A percentile compares a stretch with the other conserved stretches of the same genome.
phyloP scores from a whole-genome alignment of 2,888 invertebrate species.

The Hemaris fuciformis region DNA sequence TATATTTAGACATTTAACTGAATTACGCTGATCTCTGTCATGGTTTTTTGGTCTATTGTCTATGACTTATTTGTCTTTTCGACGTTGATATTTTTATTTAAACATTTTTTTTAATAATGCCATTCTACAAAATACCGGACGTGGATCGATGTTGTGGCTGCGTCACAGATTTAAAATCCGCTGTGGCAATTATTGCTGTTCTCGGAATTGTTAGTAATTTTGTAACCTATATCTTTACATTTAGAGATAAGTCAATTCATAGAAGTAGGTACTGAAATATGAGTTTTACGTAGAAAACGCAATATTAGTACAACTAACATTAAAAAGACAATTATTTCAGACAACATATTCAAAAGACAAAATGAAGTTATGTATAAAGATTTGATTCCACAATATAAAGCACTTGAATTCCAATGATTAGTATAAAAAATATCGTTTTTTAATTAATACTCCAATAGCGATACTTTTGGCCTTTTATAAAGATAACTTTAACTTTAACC shows the following conservation, averaged over 20 bases:
- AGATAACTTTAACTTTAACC: no score
- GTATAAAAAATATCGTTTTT: no score
- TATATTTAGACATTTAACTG: no score
- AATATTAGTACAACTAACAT: background rate
- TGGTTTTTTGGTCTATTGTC: background rate
- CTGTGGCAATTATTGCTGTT: constrained; percentile 56
- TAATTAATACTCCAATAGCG: no score
- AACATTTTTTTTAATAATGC: constrained; percentile 23
- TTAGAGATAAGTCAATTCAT: background rate
- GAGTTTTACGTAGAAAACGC: no score
- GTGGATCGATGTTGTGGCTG: constrained; percentile 46
- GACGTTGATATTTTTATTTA: background rate
- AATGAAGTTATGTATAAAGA: no score
- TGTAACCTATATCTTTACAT: background rate
- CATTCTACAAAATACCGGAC: constrained; percentile 28
- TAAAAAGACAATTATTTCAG: background rate
- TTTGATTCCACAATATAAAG: background rate
- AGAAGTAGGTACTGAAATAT: no score
- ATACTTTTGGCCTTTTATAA: no score
- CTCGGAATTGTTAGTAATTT: constrained; percentile 50
- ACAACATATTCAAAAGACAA: no score
- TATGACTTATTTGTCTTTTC: background rate
- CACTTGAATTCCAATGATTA: no score
- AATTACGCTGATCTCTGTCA: no score
- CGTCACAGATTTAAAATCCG: constrained; percentile 52